A percentile compares a stretch with the other conserved stretches of the same genome.
Evolutionary conservation across 2,888 invertebrate species (phyloP).

Genomic region (Cordilura impudica): DNA sequence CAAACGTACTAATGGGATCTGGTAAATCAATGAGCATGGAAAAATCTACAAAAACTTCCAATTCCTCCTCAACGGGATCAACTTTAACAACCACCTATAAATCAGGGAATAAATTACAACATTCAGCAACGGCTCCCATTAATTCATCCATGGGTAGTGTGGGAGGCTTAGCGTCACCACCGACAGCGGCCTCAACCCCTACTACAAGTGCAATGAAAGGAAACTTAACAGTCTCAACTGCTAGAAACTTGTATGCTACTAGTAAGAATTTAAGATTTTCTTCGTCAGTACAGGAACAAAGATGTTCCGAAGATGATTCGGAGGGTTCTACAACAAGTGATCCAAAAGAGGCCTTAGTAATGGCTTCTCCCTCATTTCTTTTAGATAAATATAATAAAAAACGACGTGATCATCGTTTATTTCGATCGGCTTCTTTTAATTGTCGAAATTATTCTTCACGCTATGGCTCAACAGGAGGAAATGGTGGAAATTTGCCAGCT

Average conservation of each 20-base stretch:
- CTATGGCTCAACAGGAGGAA: conserved; percentile 73
- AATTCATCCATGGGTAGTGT: conserved; percentile 46
- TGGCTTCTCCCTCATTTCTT: conserved; percentile 76
- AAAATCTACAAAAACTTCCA: conserved; percentile 43
- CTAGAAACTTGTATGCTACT: conserved; percentile 66
- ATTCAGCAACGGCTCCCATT: conserved; percentile 74
- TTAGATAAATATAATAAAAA: conserved; percentile 77
- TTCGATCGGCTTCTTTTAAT: conserved; percentile 77
- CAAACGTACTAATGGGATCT: conserved; percentile 56
- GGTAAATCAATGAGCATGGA: conserved; percentile 55
- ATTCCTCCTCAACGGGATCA: conserved; percentile 28
- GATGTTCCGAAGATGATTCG: conserved; percentile 74
- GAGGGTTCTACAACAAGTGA: conserved; percentile 77
- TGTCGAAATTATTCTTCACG: conserved; percentile 77
- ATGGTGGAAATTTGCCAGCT: conserved; percentile 73
- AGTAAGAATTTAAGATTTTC: conserved; percentile 73
- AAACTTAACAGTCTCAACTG: conserved; percentile 59
- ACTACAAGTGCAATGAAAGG: conserved; percentile 62
- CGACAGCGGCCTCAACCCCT: conserved; percentile 71
- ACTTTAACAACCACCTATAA: conserved; percentile 64
- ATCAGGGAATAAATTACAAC: conserved; percentile 70
- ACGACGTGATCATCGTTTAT: conserved; percentile 76
- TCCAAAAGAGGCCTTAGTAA: conserved; percentile 75
- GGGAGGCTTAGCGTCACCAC: conserved; percentile 66
- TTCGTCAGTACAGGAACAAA: conserved; percentile 71